Base-by-base conservation (phyloP, 2,113 vertebrate genomes). In the Periophthalmus modestus region DNA sequence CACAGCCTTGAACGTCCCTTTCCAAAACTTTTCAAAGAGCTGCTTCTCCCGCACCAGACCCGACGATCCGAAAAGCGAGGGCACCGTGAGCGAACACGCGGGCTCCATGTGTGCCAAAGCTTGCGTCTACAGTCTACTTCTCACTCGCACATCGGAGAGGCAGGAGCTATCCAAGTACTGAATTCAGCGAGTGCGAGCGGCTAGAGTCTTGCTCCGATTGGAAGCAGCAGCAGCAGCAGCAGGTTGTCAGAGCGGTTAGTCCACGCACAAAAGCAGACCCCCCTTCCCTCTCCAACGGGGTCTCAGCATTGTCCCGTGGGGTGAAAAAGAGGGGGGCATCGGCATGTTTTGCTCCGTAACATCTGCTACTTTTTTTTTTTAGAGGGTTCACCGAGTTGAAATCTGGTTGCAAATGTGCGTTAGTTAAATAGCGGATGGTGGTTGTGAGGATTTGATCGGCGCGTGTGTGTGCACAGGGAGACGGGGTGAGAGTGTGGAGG, bases 11-110 rank as follows among this genome's bases (percentile, higher is more conserved):
- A 98, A 99, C 87, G 97, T 97, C 72, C 97, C 97, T 87, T 91
- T 90, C 97, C 97, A 99, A 92, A 99, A 99, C 96, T 97, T 99
- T 94, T 99, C 96, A 79, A 98, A 98, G 48, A 99, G 97, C 96
- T 95, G 96, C 92, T 98, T 99, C 90, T 98, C 96, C 5, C 93
- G 96, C 86, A 95, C 94, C 72, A 95, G 80, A 78, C 94, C 85
- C 19, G 92, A 89, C 87, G 76, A 55, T 28, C 73, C 84, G 11
- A 65, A 65, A 66, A 71, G 75, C 39, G 86, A 16, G 0, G 59
- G 61, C 7, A 77, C 77, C 77, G 77, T 87, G 62, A 88, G 69
- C 7, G 87, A 66, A 69, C 69, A 63, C 57, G 70, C 70, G 19
- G 80, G 72, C 69, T 88, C 69, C 89, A 89, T 92, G 57, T 74